phyloP scores from a whole-genome alignment of 2,797 vertebrate species.

The Spheniscus humboldti region DNA sequence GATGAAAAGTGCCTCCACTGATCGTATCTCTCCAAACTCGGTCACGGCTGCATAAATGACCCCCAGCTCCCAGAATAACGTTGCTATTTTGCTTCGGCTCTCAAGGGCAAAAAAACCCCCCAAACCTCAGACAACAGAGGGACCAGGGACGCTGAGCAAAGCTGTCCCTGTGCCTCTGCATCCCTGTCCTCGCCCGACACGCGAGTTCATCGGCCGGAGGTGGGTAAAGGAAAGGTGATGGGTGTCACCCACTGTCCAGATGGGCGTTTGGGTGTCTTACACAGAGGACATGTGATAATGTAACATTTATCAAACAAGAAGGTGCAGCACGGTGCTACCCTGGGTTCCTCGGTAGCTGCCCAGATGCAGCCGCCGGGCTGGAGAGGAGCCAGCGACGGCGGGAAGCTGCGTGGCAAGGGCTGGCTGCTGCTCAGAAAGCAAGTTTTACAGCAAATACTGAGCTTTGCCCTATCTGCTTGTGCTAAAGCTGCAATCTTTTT shows the following conservation, averaged over 20 bases:
- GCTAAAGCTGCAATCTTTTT: neutral
- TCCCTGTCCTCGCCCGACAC: accelerated
- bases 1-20: neutral
- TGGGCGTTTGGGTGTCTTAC: neutral
- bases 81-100: neutral
- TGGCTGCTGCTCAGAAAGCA: neutral
- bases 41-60: accelerated
- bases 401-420: neutral
- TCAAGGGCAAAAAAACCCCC: neutral
- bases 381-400: accelerated
- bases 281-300: accelerated
- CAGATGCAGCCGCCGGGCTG: neutral
- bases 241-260: neutral
- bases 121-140: too few relatives aligned
- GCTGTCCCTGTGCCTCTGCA: neutral
- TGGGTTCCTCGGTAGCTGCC: neutral
- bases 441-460: neutral
- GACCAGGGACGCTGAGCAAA: neutral
- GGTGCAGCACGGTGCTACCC: neutral
- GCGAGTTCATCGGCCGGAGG: accelerated
- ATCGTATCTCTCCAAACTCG: neutral
- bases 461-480: neutral
- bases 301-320: neutral
- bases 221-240: neutral
- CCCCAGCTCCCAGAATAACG: neutral